Base-by-base conservation (phyloP, 1,140 invertebrate species). In the Camponotus pennsylvanicus region DNA sequence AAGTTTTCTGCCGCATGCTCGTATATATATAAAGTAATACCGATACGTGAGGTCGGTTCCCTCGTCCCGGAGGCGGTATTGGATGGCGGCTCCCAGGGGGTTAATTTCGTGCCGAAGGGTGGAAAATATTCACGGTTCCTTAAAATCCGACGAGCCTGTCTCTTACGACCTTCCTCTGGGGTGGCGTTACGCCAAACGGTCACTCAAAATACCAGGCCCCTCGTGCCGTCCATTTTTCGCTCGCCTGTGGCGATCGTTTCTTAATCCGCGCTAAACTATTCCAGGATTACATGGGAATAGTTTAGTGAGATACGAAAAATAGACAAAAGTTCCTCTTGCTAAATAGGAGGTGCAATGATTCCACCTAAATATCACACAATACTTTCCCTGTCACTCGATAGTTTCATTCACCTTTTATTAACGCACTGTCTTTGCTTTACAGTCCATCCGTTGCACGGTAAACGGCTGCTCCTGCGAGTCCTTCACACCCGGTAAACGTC, bases 391-490 rank as follows among this genome's bases (percentile, higher is more conserved):
- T 75, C 42, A 49, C 5, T 34, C 18, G 49, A 42, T 55, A 78
- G 32, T 57, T 18, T 70, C 6, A n/a, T 67, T 67, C n/a, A 67
- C n/a, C 18, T 69, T 21, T 67, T 13, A 34, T n/a, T 27, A 27
- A 40, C 32, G 32, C 7, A 13, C 2, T 45, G n/a, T 76, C 18
- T 67, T 37, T 79, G 59, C 11, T 93, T 27, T 93, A 9, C 96
- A 97, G 97, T 97, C 97, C 21, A 97, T 97, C 89, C 96, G 96
- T 90, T 98, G 97, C 92, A 97, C 97, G 5, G 95, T 97, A 5
- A 97, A 96, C 55, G 96, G 96, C 86, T 98, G 97, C 92, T 94
- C 95, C 69, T 98, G 97, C 93, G 97, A 97, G 69, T 97, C 97
- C 86, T 98, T 98, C 94, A 96, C 96, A n/a, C 97, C 97, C 13